A percentile compares a stretch with the other conserved stretches of the same genome.
Evolutionary conservation across 2,113 vertebrate species (phyloP).

Genomic region (Mesoclemmys tuberculata): DNA sequence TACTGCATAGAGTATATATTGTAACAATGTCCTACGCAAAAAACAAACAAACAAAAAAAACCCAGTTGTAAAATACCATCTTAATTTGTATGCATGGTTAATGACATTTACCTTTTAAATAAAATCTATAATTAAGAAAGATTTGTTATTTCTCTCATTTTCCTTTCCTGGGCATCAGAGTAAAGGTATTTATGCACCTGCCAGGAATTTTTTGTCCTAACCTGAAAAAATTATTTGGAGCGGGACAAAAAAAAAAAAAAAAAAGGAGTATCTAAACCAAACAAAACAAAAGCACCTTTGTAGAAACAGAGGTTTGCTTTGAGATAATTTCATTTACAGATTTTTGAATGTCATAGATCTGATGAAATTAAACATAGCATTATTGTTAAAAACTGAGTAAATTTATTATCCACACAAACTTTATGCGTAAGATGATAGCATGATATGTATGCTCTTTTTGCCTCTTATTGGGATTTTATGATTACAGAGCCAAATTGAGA

Average conservation of each 20-base stretch:
- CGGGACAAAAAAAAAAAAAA: not conserved
- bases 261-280: not conserved
- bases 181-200: not conserved
- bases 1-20: constrained; percentile 85
- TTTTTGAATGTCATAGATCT: not conserved
- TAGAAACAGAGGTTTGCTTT: not conserved
- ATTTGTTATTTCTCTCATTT: constrained; percentile 13
- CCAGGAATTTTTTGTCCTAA: not conserved
- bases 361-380: not conserved
- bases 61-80: constrained; percentile 77
- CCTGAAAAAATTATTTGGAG: not conserved
- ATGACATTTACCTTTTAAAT: constrained; percentile 85
- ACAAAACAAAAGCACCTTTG: not conserved
- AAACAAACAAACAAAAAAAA: constrained; percentile 67
- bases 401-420: not conserved
- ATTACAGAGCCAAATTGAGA: not conserved
- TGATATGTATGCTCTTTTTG: not conserved
- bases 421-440: not conserved
- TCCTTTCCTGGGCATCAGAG: not conserved
- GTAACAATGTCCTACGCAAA: constrained; percentile 82
- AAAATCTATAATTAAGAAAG: constrained; percentile 73
- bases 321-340: not conserved
- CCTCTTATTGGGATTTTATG: not conserved
- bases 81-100: constrained; percentile 86
- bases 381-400: not conserved